Conservation (phyloP, 2,797 vertebrate genomes). For the Basileuterus tristriatus region DNA sequence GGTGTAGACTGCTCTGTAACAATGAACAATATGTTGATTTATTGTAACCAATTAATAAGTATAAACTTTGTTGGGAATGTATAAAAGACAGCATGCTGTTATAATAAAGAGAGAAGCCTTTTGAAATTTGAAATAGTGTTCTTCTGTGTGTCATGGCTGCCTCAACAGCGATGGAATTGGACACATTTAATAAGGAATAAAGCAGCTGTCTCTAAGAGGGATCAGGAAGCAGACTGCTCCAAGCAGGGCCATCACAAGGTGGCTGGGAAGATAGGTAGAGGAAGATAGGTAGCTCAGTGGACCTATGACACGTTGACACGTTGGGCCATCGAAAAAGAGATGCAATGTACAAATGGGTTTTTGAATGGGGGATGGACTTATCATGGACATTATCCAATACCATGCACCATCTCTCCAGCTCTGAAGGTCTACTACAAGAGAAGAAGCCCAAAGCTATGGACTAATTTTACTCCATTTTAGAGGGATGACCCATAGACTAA, state of each 20-base stretch:
- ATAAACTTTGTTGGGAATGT: not conserved
- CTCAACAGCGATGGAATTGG: not conserved
- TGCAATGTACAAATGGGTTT: not conserved
- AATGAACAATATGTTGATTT: not conserved
- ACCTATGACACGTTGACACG: fast-evolving
- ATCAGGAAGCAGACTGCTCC: not conserved
- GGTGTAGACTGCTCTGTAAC: not conserved
- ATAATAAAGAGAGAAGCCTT: not conserved
- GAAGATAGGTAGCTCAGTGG: not conserved
- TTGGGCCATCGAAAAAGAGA: fast-evolving
- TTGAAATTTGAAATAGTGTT: not conserved
- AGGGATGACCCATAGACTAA: not conserved
- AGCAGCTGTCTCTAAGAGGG: not conserved
- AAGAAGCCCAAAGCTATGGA: not conserved
- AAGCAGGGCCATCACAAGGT: not conserved
- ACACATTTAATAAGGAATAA: not conserved
- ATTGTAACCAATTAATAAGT: not conserved
- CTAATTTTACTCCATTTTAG: not conserved
- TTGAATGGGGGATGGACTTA: not conserved
- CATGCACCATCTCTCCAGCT: not conserved
- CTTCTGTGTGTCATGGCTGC: not conserved
- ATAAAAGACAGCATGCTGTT: not conserved
- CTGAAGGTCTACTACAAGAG: not conserved
- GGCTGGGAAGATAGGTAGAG: not conserved
- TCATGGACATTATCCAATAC: not conserved